Base-by-base conservation (phyloP, 2,797 vertebrate genomes). In the Enteromius thamalakanensis region DNA sequence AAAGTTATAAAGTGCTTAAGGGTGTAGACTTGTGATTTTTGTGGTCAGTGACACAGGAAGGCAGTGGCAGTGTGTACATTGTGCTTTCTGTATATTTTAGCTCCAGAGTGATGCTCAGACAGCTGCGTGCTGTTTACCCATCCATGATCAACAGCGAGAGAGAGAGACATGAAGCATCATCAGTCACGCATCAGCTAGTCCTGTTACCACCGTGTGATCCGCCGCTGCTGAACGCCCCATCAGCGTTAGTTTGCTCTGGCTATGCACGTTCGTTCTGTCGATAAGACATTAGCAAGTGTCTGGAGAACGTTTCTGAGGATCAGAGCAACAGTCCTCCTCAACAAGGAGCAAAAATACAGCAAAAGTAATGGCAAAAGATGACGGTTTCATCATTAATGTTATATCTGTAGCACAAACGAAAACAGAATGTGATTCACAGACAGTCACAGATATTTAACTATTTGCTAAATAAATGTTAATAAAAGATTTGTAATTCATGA, bases 131-230 rank as follows among this genome's bases (percentile, higher is more conserved):
- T 29, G 79, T 74, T 84, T 67, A 80, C 40, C 26, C 81, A 76
- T 65, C 76, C 53, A 32, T 71, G 58, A 51, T 58, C 55, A 79
- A 77, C n/a, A 40, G 55, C 2, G 75, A 62, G 47, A 4, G 37
- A 75, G 69, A 75, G 37, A 53, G 45, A 53, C 67, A 79, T 64
- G 53, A 40, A 55, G 58, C 67, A 51, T 80, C 58, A 58, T 84
- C 53, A 84, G 76, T 62, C 29, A 84, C 40, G 81, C 83, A 65
- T 80, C 60, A 84, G 45, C 53, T 65, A 53, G 64, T 80, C 60
- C 49, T 84, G 51, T 80, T 68, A 58, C 74, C 76, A 79, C 79
- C 47, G 80, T 80, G 60, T 80, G 79, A 87, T 76, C 69, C 53
- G 75, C 71, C 49, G 64, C 55, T 47, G 76, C 70, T 72, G 40